Conservation (phyloP, 1,140 invertebrate species). For the Odontomachus brunneus region DNA sequence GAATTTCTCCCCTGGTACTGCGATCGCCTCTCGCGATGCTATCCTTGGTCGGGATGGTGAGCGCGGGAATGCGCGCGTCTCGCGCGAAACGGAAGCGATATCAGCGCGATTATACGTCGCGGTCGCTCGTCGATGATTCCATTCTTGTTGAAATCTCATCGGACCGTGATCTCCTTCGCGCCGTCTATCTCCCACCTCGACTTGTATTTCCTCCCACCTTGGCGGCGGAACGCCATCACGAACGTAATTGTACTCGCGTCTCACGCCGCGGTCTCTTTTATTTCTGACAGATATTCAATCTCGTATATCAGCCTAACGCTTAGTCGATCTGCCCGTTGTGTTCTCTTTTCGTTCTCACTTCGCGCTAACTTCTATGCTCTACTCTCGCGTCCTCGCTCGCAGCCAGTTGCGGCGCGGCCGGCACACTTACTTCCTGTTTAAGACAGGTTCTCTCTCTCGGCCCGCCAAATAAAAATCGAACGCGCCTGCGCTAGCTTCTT, state of each 20-base stretch:
- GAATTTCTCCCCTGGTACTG: too few species aligned
- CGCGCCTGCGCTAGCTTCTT: slow-evolving; percentile 40
- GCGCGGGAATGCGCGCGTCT: slow-evolving; percentile 4
- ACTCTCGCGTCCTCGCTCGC: slow-evolving; percentile 31
- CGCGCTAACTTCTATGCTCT: slow-evolving; percentile 5
- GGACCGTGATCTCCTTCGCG: not conserved
- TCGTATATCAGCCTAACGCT: slow-evolving; percentile 29
- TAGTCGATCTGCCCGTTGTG: slow-evolving; percentile 5
- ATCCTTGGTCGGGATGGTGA: not conserved
- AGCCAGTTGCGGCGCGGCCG: not conserved
- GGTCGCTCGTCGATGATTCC: not conserved
- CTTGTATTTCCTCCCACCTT: slow-evolving; percentile 4
- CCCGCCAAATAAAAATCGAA: slow-evolving; percentile 39
- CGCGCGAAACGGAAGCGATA: slow-evolving; percentile 43
- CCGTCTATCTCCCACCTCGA: not conserved
- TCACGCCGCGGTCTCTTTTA: slow-evolving; percentile 1
- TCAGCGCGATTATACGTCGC: not conserved
- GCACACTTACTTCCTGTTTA: slow-evolving; percentile 39
- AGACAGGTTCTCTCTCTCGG: slow-evolving; percentile 36
- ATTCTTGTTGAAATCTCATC: slow-evolving; percentile 21
- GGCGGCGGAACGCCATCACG: not conserved
- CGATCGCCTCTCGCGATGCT: too few species aligned
- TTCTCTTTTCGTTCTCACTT: slow-evolving; percentile 17
- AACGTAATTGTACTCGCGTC: slow-evolving; percentile 36
- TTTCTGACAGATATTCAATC: slow-evolving; percentile 31